Evolutionary conservation across 2,888 invertebrate genomes (phyloP), one percentile per base, ranked within the genome.

Genomic region (Stenotaenia linearis): DNA sequence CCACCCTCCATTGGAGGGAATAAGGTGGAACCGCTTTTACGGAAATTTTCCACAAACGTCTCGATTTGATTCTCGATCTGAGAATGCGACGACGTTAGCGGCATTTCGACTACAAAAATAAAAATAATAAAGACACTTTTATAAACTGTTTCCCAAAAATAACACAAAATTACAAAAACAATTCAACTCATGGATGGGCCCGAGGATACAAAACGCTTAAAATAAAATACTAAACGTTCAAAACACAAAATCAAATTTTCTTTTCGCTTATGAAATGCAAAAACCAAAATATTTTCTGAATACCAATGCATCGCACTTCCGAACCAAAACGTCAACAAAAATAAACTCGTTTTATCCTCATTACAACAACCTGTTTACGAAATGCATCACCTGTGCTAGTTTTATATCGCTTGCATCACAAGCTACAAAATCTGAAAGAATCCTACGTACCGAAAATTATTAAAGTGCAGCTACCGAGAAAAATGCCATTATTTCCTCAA

Each of bases 61-160:
- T 93, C 93, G 88, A 93, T 93, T 89, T 93, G 92, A 84, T 91
- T 92, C 88, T 93, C 93, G 69, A 83, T 82, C 74, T 82, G 79
- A 25, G 32, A 76, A 37, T 79, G 75, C 4, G 80, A 69, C 9
- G 76, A 30, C 7, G 78, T 50, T 5, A 78, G 30, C 12, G 78
- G 78, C 78, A 78, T 78, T 23, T 37, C 18, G 23, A 4, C 74
- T 25, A 45, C n/a, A 18, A 45, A 12, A 18, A 18, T 4, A 45
- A 45, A 45, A 45, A 45, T 45, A 32, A 32, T 32, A 32, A 32
- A 32, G 32, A 32, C 4, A 32, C 9, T 32, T 32, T 9, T 32
- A 32, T n/a, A n/a, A n/a, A n/a, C n/a, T n/a, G n/a, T n/a, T n/a
- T n/a, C 4, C 9, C 9, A 32, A 18, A 45, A 45, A 45, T 45